Evolutionary conservation across 2,797 vertebrate species (phyloP).

Genomic region (Enteromius radiatus): DNA sequence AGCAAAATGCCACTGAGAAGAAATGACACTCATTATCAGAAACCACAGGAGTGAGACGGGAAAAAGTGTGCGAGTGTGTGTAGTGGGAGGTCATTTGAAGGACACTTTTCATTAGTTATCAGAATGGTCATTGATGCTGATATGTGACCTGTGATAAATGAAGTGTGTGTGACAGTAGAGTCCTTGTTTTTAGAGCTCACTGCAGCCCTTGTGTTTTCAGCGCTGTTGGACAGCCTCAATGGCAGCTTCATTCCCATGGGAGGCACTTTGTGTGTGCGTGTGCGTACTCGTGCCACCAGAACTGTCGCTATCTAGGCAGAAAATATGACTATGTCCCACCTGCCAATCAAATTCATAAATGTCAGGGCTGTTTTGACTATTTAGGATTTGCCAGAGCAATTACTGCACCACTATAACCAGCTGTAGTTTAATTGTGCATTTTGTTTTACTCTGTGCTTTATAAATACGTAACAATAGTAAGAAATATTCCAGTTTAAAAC

Average conservation of each 20-base stretch:
- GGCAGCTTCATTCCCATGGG: slow-evolving; percentile 28
- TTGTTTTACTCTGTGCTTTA: not conserved
- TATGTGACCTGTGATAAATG: slow-evolving; percentile 32
- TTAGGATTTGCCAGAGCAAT: slow-evolving; percentile 46
- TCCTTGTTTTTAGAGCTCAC: slow-evolving; percentile 49
- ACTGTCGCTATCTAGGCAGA: slow-evolving; percentile 7
- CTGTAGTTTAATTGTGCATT: not conserved
- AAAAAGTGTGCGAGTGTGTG: slow-evolving; percentile 34
- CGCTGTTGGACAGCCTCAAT: slow-evolving; percentile 36
- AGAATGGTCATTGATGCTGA: slow-evolving; percentile 25
- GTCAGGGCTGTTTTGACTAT: slow-evolving; percentile 34
- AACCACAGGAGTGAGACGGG: slow-evolving; percentile 60
- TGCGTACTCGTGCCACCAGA: slow-evolving; percentile 2
- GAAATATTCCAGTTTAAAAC: not conserved
- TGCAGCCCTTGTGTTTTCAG: slow-evolving; percentile 49
- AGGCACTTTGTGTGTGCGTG: slow-evolving; percentile 28
- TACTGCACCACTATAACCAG: not conserved
- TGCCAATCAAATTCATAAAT: slow-evolving; percentile 39
- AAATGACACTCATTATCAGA: slow-evolving; percentile 68
- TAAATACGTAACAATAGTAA: not conserved
- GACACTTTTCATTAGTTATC: slow-evolving; percentile 9
- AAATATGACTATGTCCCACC: slow-evolving; percentile 13
- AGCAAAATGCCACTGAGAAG: slow-evolving; percentile 65
- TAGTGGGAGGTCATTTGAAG: slow-evolving; percentile 28
- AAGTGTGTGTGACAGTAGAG: slow-evolving; percentile 43